Evolutionary conservation across 23 tunicate genomes (phyloP).

Genomic region (Clavelina lepadiformis): DNA sequence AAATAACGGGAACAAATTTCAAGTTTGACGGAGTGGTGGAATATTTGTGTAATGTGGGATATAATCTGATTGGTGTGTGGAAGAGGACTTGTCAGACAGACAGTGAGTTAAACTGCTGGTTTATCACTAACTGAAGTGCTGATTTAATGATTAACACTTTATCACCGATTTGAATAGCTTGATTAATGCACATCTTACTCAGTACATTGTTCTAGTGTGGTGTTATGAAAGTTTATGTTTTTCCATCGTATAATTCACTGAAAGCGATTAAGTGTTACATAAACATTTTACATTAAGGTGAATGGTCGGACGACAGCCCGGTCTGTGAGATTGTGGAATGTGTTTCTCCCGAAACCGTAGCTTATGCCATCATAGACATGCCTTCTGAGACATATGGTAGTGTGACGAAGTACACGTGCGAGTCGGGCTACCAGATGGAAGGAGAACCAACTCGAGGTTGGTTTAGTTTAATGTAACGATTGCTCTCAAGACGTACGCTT

Average conservation of each 20-base stretch:
- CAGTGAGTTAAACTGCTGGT: slow-evolving; percentile 9
- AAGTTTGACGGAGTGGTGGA: slow-evolving; percentile 30
- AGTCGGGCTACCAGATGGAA: slow-evolving; percentile 44
- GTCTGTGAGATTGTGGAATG: slow-evolving; percentile 49
- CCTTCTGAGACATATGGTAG: slow-evolving; percentile 29
- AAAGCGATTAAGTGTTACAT: not conserved
- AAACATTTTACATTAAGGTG: slow-evolving; percentile 1
- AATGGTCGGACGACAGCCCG: slow-evolving; percentile 47
- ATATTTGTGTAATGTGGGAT: slow-evolving; percentile 41
- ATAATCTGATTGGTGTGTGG: slow-evolving; percentile 30
- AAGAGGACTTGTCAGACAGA: slow-evolving; percentile 27
- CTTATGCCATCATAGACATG: slow-evolving; percentile 9
- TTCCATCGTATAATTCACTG: too few species aligned
- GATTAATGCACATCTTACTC: too few species aligned
- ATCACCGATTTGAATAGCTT: too few species aligned
- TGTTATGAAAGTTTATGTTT: too few species aligned
- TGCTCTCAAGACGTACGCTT: not conserved
- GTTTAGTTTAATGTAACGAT: not conserved
- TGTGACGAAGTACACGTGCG: slow-evolving; percentile 34
- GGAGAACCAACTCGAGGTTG: slow-evolving; percentile 42
- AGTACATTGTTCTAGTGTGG: too few species aligned
- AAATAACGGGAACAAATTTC: slow-evolving; percentile 50
- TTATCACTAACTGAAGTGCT: not conserved
- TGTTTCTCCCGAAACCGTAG: slow-evolving; percentile 22
- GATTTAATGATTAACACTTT: not conserved